Evolutionary conservation across 2,797 vertebrate species (phyloP), one percentile per base, ranked within the genome.

Genomic region (Lemur catta): DNA sequence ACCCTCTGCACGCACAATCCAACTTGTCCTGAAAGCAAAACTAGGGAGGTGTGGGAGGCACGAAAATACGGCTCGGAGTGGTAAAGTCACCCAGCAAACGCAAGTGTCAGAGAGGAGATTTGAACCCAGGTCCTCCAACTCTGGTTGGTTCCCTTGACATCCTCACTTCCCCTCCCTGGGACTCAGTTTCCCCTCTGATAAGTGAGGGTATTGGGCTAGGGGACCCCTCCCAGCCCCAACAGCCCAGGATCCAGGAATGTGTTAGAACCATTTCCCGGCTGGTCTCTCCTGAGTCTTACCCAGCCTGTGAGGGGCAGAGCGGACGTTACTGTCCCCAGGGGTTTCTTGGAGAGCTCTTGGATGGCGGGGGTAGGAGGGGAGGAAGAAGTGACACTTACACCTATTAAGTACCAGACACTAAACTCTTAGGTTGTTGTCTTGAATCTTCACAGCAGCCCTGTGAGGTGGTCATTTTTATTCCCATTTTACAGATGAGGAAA

Each of bases 1-100:
- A 69, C 20, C 4, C 26, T 24, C 8, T 3, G 1, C 17, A 0
- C 0, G 3, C 4, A 11, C 7, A 4, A 4, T 17, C 18, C 59
- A 26, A 9, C 33, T 67, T 2, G 24, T 28, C 76, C 75, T 57
- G 65, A 69, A 7, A 17, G 3, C 33, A 18, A 9, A n/a, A 9
- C 63, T n/a, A 20, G 63, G 9, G 33, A 28, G 38, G 33, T 14
- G 33, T 41, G 2, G 6, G 17, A 30, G 69, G 11, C 80, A 13
- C 7, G n/a, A 17, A 67, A 69, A 30, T 28, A 10, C 91, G 15
- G 76, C 50, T 55, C 43, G 6, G 1, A 38, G 67, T 35, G 24
- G 20, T 28, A 6, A 63, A 9, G 11, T n/a, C 7, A 1, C 50
- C 43, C 59, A 72, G 12, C 28, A 14, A 28, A 55, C 50, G 15